Evolutionary conservation across 2,113 vertebrate species (phyloP), one percentile per base, ranked within the genome.

Genomic region (Saccopteryx bilineata): DNA sequence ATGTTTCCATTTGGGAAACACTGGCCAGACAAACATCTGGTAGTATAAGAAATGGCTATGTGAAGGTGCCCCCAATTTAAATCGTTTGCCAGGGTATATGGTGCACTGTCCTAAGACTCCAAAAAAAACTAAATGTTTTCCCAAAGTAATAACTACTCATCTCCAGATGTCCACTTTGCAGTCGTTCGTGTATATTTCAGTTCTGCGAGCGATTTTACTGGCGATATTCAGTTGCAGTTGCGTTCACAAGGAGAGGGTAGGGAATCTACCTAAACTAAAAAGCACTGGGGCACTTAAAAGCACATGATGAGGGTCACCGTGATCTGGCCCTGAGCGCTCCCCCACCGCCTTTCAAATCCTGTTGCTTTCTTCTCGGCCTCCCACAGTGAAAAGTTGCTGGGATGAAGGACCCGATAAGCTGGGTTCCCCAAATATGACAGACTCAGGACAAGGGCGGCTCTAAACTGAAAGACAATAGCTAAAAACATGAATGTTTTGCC

Each of bases 1-100:
- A 56, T 93, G 93, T 95, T 95, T 89, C 78, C 78, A 54, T 63
- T 58, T 71, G 91, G 82, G 58, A 63, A 65, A 86, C 52, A 15
- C 74, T 65, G 83, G 69, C 89, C 86, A 89, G 75, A 82, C 48
- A 72, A 89, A 93, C 91, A 97, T 93, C 97, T 96, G 96, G 78
- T 52, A 24, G 48, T 28, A 1, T 39, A 56, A 85, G 63, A 92
- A 93, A 89, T 75, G 86, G 21, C 78, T 48, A 79, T 9, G 65
- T 86, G 82, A 74, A 74, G 81, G 75, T 60, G 48, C 24, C 74
- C 85, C 68, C 18, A 31, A 5, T 89, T 94, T 79, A n/a, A 96
- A 96, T 39, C 63, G 5, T 31, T 65, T 79, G 69, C 91, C 76
- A 19, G 4, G 21, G 23, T 52, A 52, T 10, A 94, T 15, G 23